phyloP scores from a whole-genome alignment of 2,888 invertebrate species.

The Tribolium freemani region DNA sequence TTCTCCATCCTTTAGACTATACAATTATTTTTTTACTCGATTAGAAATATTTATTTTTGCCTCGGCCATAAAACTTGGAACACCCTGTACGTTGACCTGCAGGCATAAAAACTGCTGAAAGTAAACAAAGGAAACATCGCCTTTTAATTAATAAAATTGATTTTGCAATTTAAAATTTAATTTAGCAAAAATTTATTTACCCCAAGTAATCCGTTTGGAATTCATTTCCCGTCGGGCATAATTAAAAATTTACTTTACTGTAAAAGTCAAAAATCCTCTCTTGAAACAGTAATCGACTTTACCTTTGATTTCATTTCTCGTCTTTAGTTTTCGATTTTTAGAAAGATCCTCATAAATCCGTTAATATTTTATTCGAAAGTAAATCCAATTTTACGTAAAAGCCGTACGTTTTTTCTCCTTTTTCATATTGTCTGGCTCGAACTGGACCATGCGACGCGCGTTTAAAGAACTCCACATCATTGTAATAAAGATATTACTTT shows the following conservation, averaged over 20 bases:
- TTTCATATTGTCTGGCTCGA: constrained; percentile 13
- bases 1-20: too few species aligned
- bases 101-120: too few species aligned
- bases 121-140: too few species aligned
- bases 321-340: neutral
- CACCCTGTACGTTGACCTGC: too few species aligned
- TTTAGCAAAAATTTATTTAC: neutral
- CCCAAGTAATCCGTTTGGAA: neutral
- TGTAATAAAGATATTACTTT: constrained; percentile 25
- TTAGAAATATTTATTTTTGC: too few species aligned
- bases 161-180: neutral
- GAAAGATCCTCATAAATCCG: neutral
- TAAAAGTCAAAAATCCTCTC: neutral
- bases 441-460: constrained; percentile 10
- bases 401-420: neutral
- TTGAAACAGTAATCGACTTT: neutral
- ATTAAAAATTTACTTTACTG: neutral
- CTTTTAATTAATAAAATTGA: neutral
- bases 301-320: neutral
- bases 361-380: constrained; percentile 8
- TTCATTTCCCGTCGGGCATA: neutral
- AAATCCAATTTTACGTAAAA: constrained; percentile 21
- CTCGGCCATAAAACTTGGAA: too few species aligned
- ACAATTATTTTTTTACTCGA: too few species aligned
- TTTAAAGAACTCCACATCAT: constrained; percentile 15